Percentiles rank a stretch among this genome's conserved stretches.
Conservation (phyloP, 2,797 vertebrate species). For the Chelon auratus region DNA sequence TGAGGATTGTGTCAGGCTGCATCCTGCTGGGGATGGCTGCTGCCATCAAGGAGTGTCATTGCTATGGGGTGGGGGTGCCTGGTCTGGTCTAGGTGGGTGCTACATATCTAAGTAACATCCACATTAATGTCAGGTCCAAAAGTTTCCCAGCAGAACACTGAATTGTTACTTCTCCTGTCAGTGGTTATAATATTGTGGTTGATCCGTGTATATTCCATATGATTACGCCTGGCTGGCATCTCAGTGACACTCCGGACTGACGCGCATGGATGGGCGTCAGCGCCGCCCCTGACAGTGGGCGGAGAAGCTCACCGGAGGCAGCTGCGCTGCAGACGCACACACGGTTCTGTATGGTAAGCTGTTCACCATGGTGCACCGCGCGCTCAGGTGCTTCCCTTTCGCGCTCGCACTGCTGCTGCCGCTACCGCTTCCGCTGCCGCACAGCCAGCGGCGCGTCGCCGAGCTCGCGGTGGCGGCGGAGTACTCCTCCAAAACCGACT, state of each 20-base stretch:
- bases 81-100: too few species aligned
- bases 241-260: constrained; percentile 10
- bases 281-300: constrained; percentile 5
- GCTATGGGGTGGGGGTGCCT: too few species aligned
- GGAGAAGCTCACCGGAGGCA: constrained; percentile 20
- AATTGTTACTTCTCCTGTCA: too few species aligned
- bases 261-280: constrained; percentile 38
- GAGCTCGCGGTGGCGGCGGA: constrained; percentile 54
- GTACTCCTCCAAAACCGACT: constrained; percentile 76
- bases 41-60: too few species aligned
- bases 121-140: too few species aligned
- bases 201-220: too few species aligned
- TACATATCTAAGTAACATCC: too few species aligned
- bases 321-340: not conserved
- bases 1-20: too few species aligned
- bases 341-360: not conserved
- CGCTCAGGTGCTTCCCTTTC: constrained; percentile 43
- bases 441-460: constrained; percentile 10
- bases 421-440: constrained; percentile 13
- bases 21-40: too few species aligned
- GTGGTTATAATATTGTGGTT: too few species aligned
- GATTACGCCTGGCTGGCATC: not conserved
- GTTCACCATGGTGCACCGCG: constrained; percentile 69
- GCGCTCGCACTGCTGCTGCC: constrained; percentile 48
- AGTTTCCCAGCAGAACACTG: too few species aligned